phyloP scores from a whole-genome alignment of 1,140 invertebrate species.

The Diuraphis noxia region DNA sequence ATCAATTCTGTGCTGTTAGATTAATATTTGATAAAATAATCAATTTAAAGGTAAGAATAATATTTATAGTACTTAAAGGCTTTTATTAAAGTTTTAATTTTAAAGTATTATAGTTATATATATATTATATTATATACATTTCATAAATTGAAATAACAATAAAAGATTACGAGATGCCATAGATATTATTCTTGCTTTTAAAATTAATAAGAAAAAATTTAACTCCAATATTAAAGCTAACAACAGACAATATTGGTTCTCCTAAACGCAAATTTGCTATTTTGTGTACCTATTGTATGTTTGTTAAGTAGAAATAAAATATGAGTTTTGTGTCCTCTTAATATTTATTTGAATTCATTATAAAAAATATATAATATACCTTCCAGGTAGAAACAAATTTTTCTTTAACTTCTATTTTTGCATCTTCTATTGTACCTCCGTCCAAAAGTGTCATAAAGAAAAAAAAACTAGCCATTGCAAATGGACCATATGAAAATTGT shows the following conservation, averaged over 20 bases:
- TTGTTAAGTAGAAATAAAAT: background rate
- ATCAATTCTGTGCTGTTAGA: background rate
- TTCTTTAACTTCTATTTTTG: slow-evolving; percentile 70
- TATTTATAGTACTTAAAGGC: background rate
- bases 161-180: background rate
- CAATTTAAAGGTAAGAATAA: background rate
- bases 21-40: background rate
- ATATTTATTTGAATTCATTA: background rate
- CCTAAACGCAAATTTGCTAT: background rate
- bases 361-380: slow-evolving; percentile 62
- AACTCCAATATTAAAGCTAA: too few species aligned
- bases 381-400: slow-evolving; percentile 82
- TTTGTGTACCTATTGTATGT: too few species aligned
- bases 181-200: background rate
- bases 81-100: background rate
- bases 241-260: too few species aligned
- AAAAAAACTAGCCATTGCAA: slow-evolving; percentile 79
- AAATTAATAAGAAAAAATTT: background rate
- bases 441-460: slow-evolving; percentile 79
- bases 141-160: background rate
- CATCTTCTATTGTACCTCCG: slow-evolving; percentile 69
- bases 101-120: background rate
- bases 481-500: slow-evolving; percentile 79
- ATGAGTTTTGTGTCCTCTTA: background rate
- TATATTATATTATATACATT: background rate